Percentiles rank a stretch among this genome's conserved stretches.
These are phyloP conservation scores for Drosophila sordidula DNA, from an alignment of 2,888 invertebrate genomes.

Conservation along the genomic window DNA sequence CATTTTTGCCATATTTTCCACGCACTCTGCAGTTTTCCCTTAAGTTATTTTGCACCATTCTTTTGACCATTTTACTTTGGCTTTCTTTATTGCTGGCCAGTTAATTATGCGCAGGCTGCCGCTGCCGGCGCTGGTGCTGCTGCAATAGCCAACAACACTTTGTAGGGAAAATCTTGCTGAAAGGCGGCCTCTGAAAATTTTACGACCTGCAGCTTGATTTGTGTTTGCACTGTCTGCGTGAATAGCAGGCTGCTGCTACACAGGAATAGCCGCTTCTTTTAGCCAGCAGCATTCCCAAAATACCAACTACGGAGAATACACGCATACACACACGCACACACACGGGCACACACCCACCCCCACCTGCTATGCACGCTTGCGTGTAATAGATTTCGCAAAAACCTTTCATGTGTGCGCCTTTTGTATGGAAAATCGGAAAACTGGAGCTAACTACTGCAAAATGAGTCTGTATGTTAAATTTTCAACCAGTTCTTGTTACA, in stretches of 20 bases:
- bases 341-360: neutral
- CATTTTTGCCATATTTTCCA: neutral
- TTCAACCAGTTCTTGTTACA: neutral
- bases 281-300: constrained; percentile 13
- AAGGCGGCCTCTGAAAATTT: constrained; percentile 18
- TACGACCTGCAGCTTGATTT: constrained; percentile 40
- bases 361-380: constrained; percentile 4
- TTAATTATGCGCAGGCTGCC: constrained; percentile 49
- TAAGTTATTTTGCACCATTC: constrained; percentile 2
- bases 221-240: constrained; percentile 25
- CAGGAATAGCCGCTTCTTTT: neutral
- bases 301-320: constrained; percentile 3
- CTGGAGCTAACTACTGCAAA: constrained; percentile 1
- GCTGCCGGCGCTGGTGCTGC: constrained; percentile 1
- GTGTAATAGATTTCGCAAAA: constrained; percentile 20
- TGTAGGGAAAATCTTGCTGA: constrained; percentile 2
- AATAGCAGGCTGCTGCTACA: constrained; percentile 8
- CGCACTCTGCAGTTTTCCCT: constrained; percentile 1
- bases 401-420: constrained; percentile 8
- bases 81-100: constrained; percentile 15
- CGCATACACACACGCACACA: neutral
- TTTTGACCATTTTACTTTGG: constrained; percentile 14
- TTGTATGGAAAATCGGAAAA: constrained; percentile 14
- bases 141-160: constrained; percentile 17
- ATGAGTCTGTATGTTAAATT: neutral